Evolutionary conservation across 2,797 vertebrate species (phyloP), one percentile per base, ranked within the genome.

Genomic region (Poeciliopsis turneri): DNA sequence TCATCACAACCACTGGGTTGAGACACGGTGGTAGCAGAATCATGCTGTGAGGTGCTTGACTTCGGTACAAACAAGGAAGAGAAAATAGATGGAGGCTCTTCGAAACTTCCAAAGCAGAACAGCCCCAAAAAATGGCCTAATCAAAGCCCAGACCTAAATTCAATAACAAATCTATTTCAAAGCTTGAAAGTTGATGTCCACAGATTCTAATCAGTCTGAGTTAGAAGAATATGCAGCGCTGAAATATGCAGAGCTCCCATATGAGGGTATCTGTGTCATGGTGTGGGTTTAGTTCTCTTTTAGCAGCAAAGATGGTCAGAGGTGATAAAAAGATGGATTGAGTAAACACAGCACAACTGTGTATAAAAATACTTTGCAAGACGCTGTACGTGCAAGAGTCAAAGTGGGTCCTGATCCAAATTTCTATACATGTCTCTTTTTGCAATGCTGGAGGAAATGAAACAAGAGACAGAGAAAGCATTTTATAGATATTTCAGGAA

Each of bases 401-500:
- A 61, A 61, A 33, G 59, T 18, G 15, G 28, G 30, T 30, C 59
- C 28, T 61, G 15, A 36, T 20, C 36, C 36, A 25, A 18, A 66
- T 23, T 36, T 68, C 36, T 41, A 25, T 41, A 39, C 23, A 39
- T 66, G 2, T 84, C 74, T 82, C 80, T 87, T 88, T 88, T 88
- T 90, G 88, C 76, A 74, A 16, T 73, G 75, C 78, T 75, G 75
- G 69, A 73, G 69, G 80, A 45, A 71, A 18, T 72, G 64, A 49
- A 25, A 71, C 59, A 53, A 47, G 71, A 77, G 33, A 33, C 4
- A 82, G 76, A 81, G 53, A 84, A 85, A 47, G 78, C 25, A 74
- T 76, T 46, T 66, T 78, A 78, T 39, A 79, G 83, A 86, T 82
- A 90, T 90, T 85, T 83, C 76, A 90, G 82, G 86, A 87, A 87